phyloP scores from a whole-genome alignment of 1,140 invertebrate genomes.

The Drosophila leontia region DNA sequence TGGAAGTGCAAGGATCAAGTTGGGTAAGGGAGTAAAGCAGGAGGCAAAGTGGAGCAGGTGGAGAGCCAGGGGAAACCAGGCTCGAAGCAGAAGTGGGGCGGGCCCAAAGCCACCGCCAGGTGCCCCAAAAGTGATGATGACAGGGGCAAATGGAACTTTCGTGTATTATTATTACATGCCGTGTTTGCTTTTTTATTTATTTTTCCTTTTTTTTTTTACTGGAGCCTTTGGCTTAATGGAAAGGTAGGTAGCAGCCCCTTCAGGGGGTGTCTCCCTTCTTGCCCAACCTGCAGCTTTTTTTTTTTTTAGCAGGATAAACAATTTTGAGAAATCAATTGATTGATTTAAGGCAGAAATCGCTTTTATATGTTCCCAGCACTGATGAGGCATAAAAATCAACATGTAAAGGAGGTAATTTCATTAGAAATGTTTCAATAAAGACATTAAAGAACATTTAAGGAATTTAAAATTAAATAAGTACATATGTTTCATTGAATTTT shows the following conservation, averaged over 20 bases:
- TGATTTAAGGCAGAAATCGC: constrained; percentile 4
- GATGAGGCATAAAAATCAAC: constrained; percentile 13
- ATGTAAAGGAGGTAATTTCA: neutral
- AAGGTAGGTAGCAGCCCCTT: neutral
- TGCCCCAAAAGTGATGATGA: constrained; percentile 62
- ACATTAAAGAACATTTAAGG: neutral
- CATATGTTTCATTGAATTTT: neutral
- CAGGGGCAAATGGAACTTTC: constrained; percentile 70
- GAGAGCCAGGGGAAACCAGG: neutral
- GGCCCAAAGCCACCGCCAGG: constrained; percentile 4
- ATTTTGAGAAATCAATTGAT: constrained; percentile 24
- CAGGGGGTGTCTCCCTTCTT: neutral
- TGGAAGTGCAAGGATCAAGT: neutral
- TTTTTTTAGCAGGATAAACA: neutral
- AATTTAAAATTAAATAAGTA: neutral
- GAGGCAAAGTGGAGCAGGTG: neutral
- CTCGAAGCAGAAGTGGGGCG: neutral
- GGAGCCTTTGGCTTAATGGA: constrained; percentile 32
- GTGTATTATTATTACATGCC: constrained; percentile 62
- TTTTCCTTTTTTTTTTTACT: constrained; percentile 12
- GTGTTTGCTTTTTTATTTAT: constrained; percentile 30
- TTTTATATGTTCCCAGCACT: neutral
- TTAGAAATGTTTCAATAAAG: neutral
- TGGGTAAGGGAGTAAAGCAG: neutral
- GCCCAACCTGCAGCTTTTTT: neutral